Percentiles rank a stretch among this genome's conserved stretches.
These are phyloP conservation scores for Decapterus maruadsi DNA, from an alignment of 2,797 vertebrate species.

Conservation along the genomic window DNA sequence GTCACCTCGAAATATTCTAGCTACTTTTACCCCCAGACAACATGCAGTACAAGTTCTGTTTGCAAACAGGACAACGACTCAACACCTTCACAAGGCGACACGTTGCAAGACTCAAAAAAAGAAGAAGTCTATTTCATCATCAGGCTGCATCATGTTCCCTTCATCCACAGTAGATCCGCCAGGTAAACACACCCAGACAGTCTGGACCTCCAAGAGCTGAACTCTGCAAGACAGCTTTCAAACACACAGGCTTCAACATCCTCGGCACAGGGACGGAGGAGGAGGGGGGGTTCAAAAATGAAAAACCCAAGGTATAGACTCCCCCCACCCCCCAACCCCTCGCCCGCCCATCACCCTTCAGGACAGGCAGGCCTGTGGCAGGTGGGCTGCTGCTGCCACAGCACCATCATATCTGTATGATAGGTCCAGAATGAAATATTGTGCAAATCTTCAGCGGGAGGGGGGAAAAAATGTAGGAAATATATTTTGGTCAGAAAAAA, in stretches of 20 bases:
- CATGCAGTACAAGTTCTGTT: not conserved
- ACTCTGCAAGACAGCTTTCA: slow-evolving; percentile 33
- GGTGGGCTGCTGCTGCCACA: not conserved
- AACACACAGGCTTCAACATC: slow-evolving; percentile 4
- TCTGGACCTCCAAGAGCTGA: not conserved
- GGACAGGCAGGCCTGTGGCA: not conserved
- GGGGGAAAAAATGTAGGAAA: not conserved
- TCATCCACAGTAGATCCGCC: not conserved
- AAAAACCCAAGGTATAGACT: not conserved
- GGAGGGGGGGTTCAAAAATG: not conserved
- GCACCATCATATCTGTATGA: not conserved
- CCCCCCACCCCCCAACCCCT: not conserved
- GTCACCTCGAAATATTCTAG: slow-evolving; percentile 40
- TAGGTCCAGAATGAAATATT: not conserved
- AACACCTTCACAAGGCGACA: not conserved
- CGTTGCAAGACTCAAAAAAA: not conserved
- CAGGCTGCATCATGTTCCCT: not conserved
- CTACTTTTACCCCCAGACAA: not conserved
- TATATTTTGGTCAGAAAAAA: not conserved
- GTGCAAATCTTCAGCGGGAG: not conserved
- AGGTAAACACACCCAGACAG: slow-evolving; percentile 23
- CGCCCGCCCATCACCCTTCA: slow-evolving; percentile 3
- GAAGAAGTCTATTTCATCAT: not conserved
- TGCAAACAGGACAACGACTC: not conserved
- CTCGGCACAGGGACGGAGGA: not conserved